Evolutionary conservation across 2,113 vertebrate genomes (phyloP).

Genomic region (Leptocoma aspasia): DNA sequence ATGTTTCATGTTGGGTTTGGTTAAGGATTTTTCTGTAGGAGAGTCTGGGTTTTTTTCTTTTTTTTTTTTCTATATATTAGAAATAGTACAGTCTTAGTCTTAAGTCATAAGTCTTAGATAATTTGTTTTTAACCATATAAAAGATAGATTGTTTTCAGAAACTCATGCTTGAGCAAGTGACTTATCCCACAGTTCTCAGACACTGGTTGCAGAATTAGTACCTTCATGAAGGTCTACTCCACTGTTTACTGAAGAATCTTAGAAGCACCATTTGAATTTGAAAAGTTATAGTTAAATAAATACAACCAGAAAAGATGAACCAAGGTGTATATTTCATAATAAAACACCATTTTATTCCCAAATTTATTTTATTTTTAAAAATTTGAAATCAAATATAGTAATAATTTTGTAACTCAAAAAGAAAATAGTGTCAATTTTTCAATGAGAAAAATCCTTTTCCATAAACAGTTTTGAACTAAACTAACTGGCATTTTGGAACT

Average conservation of each 20-base stretch:
- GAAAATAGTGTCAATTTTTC: neutral
- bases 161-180: neutral
- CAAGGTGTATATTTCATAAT: neutral
- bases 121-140: neutral
- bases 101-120: neutral
- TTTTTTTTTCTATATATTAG: neutral
- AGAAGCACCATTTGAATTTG: neutral
- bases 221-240: neutral
- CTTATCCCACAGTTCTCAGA: neutral
- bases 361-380: neutral
- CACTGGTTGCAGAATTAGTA: neutral
- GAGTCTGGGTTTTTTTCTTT: neutral
- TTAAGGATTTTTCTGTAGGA: neutral
- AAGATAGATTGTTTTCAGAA: neutral
- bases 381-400: neutral
- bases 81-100: neutral
- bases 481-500: neutral
- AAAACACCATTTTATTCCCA: neutral
- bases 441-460: neutral
- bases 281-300: neutral
- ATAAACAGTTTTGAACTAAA: neutral
- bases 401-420: neutral
- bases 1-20: neutral
- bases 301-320: neutral
- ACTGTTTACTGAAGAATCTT: neutral